Conservation (phyloP, 1,140 invertebrate species). For the Pseudomyrmex pallidus region DNA sequence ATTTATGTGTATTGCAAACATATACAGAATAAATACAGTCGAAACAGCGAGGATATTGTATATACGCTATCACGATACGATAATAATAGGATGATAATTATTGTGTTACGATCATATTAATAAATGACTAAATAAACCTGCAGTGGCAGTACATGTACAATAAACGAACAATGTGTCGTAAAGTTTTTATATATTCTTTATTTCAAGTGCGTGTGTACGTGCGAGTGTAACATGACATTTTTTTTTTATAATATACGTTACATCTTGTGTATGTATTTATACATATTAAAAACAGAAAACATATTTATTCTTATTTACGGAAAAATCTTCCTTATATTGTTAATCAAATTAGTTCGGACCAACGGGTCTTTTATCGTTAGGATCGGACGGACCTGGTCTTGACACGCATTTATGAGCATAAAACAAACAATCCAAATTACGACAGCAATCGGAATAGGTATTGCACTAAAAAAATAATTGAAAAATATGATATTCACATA, state of each 20-base stretch:
- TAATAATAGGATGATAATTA: conserved; percentile 10
- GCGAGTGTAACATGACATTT: no score
- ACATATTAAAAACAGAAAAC: not conserved
- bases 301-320: not conserved
- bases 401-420: conserved; percentile 64
- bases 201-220: no score
- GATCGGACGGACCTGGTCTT: not conserved
- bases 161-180: not conserved
- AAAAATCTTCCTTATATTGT: no score
- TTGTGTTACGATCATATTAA: conserved; percentile 3
- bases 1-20: not conserved
- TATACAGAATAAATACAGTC: conserved; percentile 1
- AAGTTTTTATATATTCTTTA: not conserved
- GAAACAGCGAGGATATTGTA: not conserved
- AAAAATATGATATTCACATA: not conserved
- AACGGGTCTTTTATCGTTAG: conserved; percentile 51
- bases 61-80: not conserved
- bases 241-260: no score
- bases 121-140: conserved; percentile 8
- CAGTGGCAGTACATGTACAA: not conserved
- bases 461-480: conserved; percentile 62
- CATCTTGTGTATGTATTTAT: not conserved
- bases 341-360: conserved; percentile 20
- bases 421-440: conserved; percentile 41
- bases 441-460: conserved; percentile 53